Percentiles rank a stretch among this genome's conserved stretches.
Evolutionary conservation across 2,888 invertebrate genomes (phyloP).

Genomic region (Bugulina stolonifera): DNA sequence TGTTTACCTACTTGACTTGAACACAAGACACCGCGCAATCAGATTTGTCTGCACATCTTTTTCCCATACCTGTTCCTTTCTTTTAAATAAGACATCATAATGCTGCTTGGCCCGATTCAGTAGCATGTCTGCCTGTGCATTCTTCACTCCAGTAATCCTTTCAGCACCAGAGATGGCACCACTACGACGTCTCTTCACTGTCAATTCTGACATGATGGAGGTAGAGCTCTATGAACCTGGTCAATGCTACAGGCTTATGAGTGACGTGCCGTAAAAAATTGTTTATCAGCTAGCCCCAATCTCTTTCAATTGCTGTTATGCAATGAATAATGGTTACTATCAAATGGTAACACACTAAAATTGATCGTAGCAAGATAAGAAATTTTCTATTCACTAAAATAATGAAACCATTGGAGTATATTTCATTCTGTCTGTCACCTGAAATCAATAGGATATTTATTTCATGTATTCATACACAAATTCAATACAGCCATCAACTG

Average conservation of each 20-base stretch:
- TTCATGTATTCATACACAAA: not conserved
- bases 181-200: slow-evolving; percentile 18
- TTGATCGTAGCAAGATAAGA: not conserved
- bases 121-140: slow-evolving; percentile 24
- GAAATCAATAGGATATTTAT: not conserved
- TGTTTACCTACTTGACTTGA: no score
- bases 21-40: no score
- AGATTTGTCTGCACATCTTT: no score
- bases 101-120: slow-evolving; percentile 3
- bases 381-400: not conserved
- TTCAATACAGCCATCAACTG: not conserved
- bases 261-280: no score
- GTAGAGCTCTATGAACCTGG: no score
- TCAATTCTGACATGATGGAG: slow-evolving; percentile 10
- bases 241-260: no score
- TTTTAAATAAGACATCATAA: not conserved
- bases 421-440: not conserved
- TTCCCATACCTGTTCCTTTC: slow-evolving; percentile 17
- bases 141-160: slow-evolving; percentile 26
- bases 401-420: not conserved
- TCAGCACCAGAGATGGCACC: slow-evolving; percentile 22
- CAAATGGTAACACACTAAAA: no score
- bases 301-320: no score
- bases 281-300: no score
- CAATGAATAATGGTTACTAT: no score